Evolutionary conservation across 1,140 invertebrate species (phyloP).

Genomic region (Halesus radiatus): DNA sequence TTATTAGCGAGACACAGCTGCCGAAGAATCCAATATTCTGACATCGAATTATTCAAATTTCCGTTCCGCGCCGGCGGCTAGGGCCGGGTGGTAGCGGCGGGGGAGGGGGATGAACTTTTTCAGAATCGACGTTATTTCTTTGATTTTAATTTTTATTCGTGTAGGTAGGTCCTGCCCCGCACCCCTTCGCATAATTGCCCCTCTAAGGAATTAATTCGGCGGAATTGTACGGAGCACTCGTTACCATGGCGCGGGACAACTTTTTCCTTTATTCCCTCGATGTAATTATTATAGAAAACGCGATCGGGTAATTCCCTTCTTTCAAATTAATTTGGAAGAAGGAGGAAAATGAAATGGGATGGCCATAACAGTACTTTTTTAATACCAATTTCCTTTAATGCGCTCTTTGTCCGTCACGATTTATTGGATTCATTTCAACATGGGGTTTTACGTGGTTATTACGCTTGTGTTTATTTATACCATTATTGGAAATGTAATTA

Average conservation of each 20-base stretch:
- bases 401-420: conserved; percentile 31
- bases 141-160: conserved; percentile 57
- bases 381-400: conserved; percentile 39
- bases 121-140: conserved; percentile 54
- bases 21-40: conserved; percentile 52
- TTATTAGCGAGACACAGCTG: conserved; percentile 52
- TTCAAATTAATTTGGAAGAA: conserved; percentile 41
- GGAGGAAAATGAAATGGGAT: conserved; percentile 35
- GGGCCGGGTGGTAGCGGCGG: conserved; percentile 4
- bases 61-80: conserved; percentile 47
- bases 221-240: conserved; percentile 53
- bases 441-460: conserved; percentile 8
- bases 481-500: too few species aligned
- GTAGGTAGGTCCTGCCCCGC: conserved; percentile 37
- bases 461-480: neutral
- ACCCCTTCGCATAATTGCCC: conserved; percentile 56
- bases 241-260: conserved; percentile 50
- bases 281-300: conserved; percentile 55
- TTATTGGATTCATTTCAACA: conserved; percentile 24
- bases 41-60: conserved; percentile 54
- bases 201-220: conserved; percentile 56
- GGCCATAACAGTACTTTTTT: conserved; percentile 40
- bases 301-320: conserved; percentile 53
- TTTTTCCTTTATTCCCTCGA: conserved; percentile 50
- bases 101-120: conserved; percentile 16